A percentile compares a stretch with the other conserved stretches of the same genome.
Conservation (phyloP, 2,888 invertebrate genomes). For the Noctua janthina region DNA sequence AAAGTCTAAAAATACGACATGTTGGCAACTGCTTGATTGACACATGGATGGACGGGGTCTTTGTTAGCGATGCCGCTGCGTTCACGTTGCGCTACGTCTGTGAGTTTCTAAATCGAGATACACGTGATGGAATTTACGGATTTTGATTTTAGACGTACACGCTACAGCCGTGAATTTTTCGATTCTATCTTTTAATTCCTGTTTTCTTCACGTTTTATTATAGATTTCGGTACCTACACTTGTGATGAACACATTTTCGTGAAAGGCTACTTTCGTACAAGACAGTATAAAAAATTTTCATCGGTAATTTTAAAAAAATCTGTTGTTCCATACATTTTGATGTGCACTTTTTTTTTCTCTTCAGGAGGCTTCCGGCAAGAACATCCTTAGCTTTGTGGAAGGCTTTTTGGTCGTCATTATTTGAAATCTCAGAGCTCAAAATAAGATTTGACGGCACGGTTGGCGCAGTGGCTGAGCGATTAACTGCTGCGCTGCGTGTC, state of each 20-base stretch:
- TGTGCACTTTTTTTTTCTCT: too few relatives aligned
- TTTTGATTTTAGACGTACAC: not conserved
- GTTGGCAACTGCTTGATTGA: conserved; percentile 71
- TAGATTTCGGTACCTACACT: not conserved
- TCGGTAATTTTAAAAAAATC: too few relatives aligned
- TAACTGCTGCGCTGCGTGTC: too few relatives aligned
- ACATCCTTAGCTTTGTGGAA: too few relatives aligned
- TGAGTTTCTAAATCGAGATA: conserved; percentile 62
- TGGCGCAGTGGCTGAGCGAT: too few relatives aligned
- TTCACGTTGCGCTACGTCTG: conserved; percentile 54
- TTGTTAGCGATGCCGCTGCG: conserved; percentile 73
- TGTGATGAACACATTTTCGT: not conserved
- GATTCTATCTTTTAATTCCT: not conserved
- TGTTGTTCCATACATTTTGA: too few relatives aligned
- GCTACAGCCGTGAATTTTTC: not conserved
- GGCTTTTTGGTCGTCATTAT: not conserved
- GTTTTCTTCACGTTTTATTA: not conserved
- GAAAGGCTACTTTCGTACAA: not conserved
- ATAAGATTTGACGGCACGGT: too few relatives aligned
- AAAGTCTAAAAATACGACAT: conserved; percentile 77
- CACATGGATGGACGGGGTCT: conserved; percentile 74
- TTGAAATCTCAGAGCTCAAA: not conserved
- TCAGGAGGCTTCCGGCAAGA: too few relatives aligned
- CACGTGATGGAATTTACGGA: conserved; percentile 19
- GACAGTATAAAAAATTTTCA: too few relatives aligned